Base-by-base conservation (phyloP, 2,888 invertebrate genomes). In the Drosophila peninsularis region DNA sequence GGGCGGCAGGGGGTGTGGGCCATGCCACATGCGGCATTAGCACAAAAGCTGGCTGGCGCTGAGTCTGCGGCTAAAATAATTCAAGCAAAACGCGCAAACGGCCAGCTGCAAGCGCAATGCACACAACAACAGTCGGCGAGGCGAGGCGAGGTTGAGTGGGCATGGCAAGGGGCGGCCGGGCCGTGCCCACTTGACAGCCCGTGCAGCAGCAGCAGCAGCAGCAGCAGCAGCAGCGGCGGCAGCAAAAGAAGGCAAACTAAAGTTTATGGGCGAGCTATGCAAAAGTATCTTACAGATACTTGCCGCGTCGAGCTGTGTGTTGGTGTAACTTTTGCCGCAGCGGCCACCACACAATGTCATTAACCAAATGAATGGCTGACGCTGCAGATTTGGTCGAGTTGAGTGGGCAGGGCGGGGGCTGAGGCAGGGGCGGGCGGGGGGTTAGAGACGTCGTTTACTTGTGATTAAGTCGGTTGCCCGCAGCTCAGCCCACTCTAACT, bases 291-390 rank as follows among this genome's bases (percentile, higher is more conserved):
- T 55, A 55, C 47, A 66, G 66, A 55, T 55, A 66, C 55, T 66
- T 41, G 27, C 19, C 52, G 30, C 34, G 42, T 27, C n/a, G n/a
- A n/a, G n/a, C n/a, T n/a, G 49, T 56, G 11, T 61, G 44, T 65
- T 49, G 57, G 17, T 62, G 62, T 69, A 55, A 84, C 74, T 84
- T 88, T 82, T 84, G 86, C 83, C 84, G 84, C 84, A 88, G 83
- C 80, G 82, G 71, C 86, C 73, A 78, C 84, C 84, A 86, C 84
- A 88, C 88, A 88, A 84, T 88, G 88, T 88, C 84, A 85, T 85
- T 85, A 85, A 88, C 83, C 78, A 85, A 85, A 85, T 85, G 88
- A 85, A 85, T 85, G 84, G 88, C 84, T 85, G 88, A 85, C 89
- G 79, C 73, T 85, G 84, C 84, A 85, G 88, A 86, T 85, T 88